phyloP scores from a whole-genome alignment of 2,888 invertebrate genomes.

The Aplocera efformata region DNA sequence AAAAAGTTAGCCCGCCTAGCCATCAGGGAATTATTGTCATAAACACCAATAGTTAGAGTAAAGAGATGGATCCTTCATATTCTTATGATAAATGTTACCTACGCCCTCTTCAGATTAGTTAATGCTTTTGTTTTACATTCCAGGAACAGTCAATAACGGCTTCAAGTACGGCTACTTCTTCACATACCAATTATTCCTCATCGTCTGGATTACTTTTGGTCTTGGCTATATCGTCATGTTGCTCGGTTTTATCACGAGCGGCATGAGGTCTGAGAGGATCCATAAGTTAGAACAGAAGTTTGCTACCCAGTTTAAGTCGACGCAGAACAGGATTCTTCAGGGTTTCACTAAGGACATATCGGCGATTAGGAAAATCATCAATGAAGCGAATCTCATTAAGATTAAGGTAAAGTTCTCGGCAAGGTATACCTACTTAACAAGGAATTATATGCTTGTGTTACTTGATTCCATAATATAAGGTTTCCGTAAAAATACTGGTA shows the following conservation, averaged over 20 bases:
- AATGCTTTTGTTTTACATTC: constrained; percentile 26
- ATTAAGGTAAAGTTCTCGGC: constrained; percentile 82
- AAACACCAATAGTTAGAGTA: no score
- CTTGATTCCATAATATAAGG: constrained; percentile 22
- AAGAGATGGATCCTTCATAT: no score
- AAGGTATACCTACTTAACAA: no score
- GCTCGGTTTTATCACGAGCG: constrained; percentile 90
- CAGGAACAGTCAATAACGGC: constrained; percentile 74
- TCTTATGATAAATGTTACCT: no score
- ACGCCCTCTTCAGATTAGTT: no score
- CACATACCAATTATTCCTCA: constrained; percentile 89
- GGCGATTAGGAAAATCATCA: constrained; percentile 86
- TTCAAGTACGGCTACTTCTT: constrained; percentile 82
- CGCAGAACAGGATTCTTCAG: constrained; percentile 88
- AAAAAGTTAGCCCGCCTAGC: no score
- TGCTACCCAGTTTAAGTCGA: constrained; percentile 87
- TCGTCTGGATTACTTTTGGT: constrained; percentile 95
- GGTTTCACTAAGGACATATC: constrained; percentile 88
- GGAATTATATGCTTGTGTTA: no score
- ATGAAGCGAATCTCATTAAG: constrained; percentile 90
- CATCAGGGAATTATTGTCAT: no score
- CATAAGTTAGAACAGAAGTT: constrained; percentile 88
- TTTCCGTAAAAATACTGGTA: no score
- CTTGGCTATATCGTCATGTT: constrained; percentile 95
- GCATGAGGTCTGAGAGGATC: constrained; percentile 87